A percentile compares a stretch with the other conserved stretches of the same genome.
Conservation (phyloP, 1,140 invertebrate species). For the fruit fly (Drosophila melanogaster) region DNA sequence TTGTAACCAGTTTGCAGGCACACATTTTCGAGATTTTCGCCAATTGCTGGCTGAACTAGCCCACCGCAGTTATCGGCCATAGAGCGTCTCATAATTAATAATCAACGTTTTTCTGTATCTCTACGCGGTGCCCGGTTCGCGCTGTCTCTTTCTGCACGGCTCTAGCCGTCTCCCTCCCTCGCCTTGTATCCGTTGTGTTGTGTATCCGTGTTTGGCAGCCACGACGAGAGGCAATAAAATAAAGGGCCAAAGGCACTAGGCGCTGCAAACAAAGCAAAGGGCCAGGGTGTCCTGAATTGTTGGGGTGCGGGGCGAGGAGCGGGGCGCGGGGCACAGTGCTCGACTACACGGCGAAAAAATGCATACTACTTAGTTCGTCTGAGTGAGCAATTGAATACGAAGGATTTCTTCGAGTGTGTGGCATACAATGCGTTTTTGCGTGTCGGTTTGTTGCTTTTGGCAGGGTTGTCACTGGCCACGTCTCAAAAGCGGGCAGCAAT, state of each 20-base stretch:
- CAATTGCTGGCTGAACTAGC: slow-evolving; percentile 23
- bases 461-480: slow-evolving; percentile 41
- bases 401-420: background rate
- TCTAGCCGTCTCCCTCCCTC: slow-evolving; percentile 13
- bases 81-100: slow-evolving; percentile 77
- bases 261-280: slow-evolving; percentile 40
- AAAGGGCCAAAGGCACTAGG: slow-evolving; percentile 50
- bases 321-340: background rate
- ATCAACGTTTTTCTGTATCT: slow-evolving; percentile 74
- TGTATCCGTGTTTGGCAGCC: slow-evolving; percentile 44
- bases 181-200: slow-evolving; percentile 14
- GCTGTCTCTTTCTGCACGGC: slow-evolving; percentile 2
- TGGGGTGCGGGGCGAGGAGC: background rate
- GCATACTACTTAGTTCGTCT: too few species aligned
- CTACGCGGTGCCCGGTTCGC: slow-evolving; percentile 4
- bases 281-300: slow-evolving; percentile 1
- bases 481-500: slow-evolving; percentile 53
- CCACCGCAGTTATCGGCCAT: slow-evolving; percentile 64
- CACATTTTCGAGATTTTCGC: slow-evolving; percentile 8
- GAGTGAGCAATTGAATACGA: background rate
- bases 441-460: slow-evolving; percentile 30
- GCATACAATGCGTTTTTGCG: slow-evolving; percentile 34
- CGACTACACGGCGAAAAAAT: background rate
- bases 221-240: slow-evolving; percentile 56
- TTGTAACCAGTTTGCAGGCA: slow-evolving; percentile 5